A percentile compares a stretch with the other conserved stretches of the same genome.
Evolutionary conservation across 2,888 invertebrate genomes (phyloP).

Genomic region (Aphrophora alni): DNA sequence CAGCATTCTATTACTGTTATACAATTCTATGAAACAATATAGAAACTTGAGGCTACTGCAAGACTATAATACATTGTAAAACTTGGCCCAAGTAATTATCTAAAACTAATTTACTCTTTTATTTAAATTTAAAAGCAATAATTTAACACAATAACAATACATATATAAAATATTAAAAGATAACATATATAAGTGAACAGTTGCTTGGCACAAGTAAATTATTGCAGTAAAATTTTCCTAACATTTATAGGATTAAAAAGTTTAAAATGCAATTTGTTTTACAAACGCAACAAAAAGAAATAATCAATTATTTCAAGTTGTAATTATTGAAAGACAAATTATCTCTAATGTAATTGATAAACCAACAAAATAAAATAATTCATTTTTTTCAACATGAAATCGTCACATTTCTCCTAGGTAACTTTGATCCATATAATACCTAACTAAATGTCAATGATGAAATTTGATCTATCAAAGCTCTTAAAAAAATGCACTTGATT

Average conservation of each 20-base stretch:
- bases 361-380: background rate
- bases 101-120: background rate
- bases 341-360: too few relatives aligned
- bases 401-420: background rate
- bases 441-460: background rate
- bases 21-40: too few relatives aligned
- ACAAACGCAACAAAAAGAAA: background rate
- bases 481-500: background rate
- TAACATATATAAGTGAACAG: background rate
- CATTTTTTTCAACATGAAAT: background rate
- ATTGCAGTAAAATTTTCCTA: background rate
- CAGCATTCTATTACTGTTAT: too few relatives aligned
- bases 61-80: background rate
- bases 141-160: background rate
- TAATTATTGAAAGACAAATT: background rate
- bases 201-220: background rate
- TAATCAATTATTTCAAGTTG: background rate
- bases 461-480: background rate
- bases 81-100: background rate
- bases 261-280: background rate
- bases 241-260: background rate
- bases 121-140: background rate
- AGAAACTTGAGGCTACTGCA: too few relatives aligned
- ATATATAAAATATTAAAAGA: background rate
- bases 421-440: background rate